A percentile compares a stretch with the other conserved stretches of the same genome.
Evolutionary conservation across 2,888 invertebrate species (phyloP).

Genomic region (Ichneumon xanthorius): DNA sequence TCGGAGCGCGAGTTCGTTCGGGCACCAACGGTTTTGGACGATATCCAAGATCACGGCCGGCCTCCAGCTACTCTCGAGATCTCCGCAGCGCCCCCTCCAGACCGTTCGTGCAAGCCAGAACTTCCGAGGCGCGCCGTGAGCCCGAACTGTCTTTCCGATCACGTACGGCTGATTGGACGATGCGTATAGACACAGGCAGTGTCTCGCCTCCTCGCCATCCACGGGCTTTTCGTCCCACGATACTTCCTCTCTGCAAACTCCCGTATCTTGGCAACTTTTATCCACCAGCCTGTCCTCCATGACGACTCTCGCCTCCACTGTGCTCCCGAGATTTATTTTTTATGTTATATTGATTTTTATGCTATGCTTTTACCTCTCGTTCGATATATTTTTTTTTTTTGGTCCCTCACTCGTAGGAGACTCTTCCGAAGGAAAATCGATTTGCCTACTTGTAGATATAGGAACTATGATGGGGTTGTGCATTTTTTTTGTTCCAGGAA

Average conservation of each 20-base stretch:
- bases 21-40: constrained; percentile 71
- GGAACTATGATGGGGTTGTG: too few species aligned
- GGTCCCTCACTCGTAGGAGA: too few species aligned
- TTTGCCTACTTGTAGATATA: too few species aligned
- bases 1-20: constrained; percentile 41
- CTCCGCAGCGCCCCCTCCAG: constrained; percentile 38
- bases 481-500: too few species aligned
- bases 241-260: constrained; percentile 44
- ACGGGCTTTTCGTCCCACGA: constrained; percentile 6
- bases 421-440: too few species aligned
- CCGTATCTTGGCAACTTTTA: neutral
- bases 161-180: constrained; percentile 74
- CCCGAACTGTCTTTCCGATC: constrained; percentile 71
- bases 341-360: constrained; percentile 3
- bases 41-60: constrained; percentile 67
- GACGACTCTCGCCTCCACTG: neutral
- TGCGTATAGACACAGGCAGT: constrained; percentile 51
- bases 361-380: neutral
- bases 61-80: constrained; percentile 44
- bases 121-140: constrained; percentile 18
- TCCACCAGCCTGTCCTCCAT: neutral
- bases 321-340: neutral
- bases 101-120: constrained; percentile 38
- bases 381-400: too few species aligned
- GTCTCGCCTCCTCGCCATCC: neutral